Base-by-base conservation (phyloP, 2,113 vertebrate genomes). In the Urocitellus parryii region DNA sequence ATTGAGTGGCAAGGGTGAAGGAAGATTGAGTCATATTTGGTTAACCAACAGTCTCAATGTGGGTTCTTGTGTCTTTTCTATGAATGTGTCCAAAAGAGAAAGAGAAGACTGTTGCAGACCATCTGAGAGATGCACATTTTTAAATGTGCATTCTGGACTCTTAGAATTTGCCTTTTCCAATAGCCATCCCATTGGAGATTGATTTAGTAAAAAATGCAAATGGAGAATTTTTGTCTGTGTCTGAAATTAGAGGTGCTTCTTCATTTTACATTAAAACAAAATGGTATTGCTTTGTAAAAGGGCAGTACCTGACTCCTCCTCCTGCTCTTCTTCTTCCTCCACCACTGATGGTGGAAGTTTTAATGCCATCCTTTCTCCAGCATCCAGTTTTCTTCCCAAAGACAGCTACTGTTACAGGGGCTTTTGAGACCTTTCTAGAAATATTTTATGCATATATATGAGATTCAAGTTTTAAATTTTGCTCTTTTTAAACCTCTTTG, bases 241-340 rank as follows among this genome's bases (percentile, higher is more conserved):
- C 29, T 82, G n/a, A 80, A 84, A 72, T 91, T 42, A 86, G 34
- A 48, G 2, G 1, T 58, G 11, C 37, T 25, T 84, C 56, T 83
- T 92, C 90, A 34, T 56, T 90, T 96, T 51, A 34, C 48, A 42
- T 5, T 83, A 72, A 97, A 79, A 85, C 32, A 88, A 76, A 70
- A 51, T 24, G 58, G 34, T 14, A 2, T 70, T 39, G 74, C 68
- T 89, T 34, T 27, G 7, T 45, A 92, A 82, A 74, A 51, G 20
- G 9, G 37, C 1, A 65, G 5, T 22, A 39, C 24, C 37, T 51
- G 27, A 2, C 4, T 13, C 22, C 29, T 68, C 34, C 13, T 56
- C 29, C 8, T 82, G 22, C 27, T 74, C 53, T 2, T 78, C 12
- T 1, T 68, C 11, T 9, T 51, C 56, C 5, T 74, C 10, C 0